phyloP scores from a whole-genome alignment of 2,797 vertebrate species.

The Gambusia yucatana region DNA sequence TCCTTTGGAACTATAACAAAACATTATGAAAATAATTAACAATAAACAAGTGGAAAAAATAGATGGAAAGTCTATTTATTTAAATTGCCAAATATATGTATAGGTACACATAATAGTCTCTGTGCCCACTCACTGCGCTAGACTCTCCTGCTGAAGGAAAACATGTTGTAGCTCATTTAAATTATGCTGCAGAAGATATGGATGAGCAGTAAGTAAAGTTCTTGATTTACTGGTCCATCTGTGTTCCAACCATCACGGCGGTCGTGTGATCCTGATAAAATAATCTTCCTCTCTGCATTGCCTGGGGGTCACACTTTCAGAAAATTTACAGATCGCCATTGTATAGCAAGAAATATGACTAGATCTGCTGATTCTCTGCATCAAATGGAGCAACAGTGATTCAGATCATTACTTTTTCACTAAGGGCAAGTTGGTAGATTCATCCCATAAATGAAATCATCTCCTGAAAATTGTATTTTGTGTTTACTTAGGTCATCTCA shows the following conservation, averaged over 20 bases:
- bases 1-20: conserved; percentile 66
- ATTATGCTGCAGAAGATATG: neutral
- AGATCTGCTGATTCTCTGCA: neutral
- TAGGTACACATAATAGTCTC: neutral
- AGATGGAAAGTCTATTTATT: neutral
- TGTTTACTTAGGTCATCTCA: neutral
- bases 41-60: conserved; percentile 76
- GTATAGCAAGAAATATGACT: neutral
- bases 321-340: neutral
- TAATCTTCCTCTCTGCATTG: neutral
- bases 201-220: neutral
- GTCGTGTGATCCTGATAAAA: neutral
- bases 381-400: neutral
- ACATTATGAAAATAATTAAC: conserved; percentile 69
- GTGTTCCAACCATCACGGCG: neutral
- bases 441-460: neutral
- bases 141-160: neutral
- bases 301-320: neutral
- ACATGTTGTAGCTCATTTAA: neutral
- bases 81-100: neutral
- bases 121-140: neutral
- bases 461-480: neutral
- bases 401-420: neutral
- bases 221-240: neutral
- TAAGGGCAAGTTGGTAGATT: neutral